phyloP scores from a whole-genome alignment of 2,888 invertebrate species.

The Pachymerium ferrugineum region DNA sequence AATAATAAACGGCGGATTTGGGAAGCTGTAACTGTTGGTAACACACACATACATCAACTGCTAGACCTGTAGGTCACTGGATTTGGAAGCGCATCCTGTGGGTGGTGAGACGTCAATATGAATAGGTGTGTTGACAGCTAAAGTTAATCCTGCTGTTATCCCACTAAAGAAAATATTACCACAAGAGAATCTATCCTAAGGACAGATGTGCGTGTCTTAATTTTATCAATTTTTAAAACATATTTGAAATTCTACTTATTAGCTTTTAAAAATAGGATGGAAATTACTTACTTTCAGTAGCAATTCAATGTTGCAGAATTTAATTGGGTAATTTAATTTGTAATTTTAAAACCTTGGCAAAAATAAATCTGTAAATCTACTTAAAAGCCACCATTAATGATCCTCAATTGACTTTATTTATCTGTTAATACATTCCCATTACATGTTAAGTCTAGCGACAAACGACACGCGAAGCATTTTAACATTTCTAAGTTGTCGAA shows the following conservation, averaged over 20 bases:
- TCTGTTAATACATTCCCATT: too few relatives aligned
- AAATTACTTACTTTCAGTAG: too few relatives aligned
- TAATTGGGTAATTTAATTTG: too few relatives aligned
- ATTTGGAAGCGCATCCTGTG: conserved; percentile 27
- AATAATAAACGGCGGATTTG: conserved; percentile 10
- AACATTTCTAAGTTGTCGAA: background rate
- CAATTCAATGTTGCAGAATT: too few relatives aligned
- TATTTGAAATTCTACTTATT: too few relatives aligned
- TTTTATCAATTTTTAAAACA: too few relatives aligned
- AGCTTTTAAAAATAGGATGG: too few relatives aligned
- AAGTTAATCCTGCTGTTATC: conserved; percentile 25
- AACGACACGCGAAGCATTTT: background rate
- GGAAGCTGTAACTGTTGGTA: background rate
- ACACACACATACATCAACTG: conserved; percentile 1
- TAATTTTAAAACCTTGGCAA: too few relatives aligned
- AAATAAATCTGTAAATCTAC: too few relatives aligned
- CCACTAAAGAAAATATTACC: conserved; percentile 12
- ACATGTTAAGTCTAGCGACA: background rate
- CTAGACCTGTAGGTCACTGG: background rate
- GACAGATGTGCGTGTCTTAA: background rate
- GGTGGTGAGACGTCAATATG: conserved; percentile 22
- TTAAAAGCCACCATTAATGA: too few relatives aligned
- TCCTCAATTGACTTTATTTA: too few relatives aligned
- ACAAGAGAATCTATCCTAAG: background rate
- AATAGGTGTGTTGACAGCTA: conserved; percentile 27